Base-by-base conservation (phyloP, 2,113 vertebrate species). In the Amazona guildingii region DNA sequence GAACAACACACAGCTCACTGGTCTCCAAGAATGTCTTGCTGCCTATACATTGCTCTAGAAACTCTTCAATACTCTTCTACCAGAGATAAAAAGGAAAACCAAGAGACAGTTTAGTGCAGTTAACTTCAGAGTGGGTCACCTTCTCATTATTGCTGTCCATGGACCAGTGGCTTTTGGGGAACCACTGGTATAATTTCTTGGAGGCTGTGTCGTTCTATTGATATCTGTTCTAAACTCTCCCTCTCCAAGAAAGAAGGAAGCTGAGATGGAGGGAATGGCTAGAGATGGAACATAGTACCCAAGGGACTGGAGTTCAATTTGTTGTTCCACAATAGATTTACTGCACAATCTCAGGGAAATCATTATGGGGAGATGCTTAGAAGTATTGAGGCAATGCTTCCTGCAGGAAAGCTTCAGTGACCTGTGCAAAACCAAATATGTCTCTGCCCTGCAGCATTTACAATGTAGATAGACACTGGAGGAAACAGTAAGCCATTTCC, bases 341-440 rank as follows among this genome's bases (percentile, higher is more conserved):
- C 88, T 90, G 92, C 91, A 86, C 94, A 92, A 43, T 90, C 83
- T 94, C 86, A 54, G 41, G 69, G n/a, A 95, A 96, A 88, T 84
- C 88, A 66, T 88, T 84, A 52, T 1, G 3, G 83, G 41, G 83
- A 83, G 63, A 91, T 76, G 76, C 73, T 91, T 88, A 54, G 75
- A 96, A 76, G 29, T 90, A 96, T 7, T 55, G 46, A 81, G 79
- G 76, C 51, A 59, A 90, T 83, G 76, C 73, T 92, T 94, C 80
- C 85, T 88, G 55, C 77, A 72, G 69, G 61, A 95, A 93, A 49
- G 52, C 28, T 79, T 49, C 39, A 46, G 57, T 77, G 49, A 78
- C 72, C 37, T 44, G 28, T 37, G 62, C 31, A 76, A 80, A 74
- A 68, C 1, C 52, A 72, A 61, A 27, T 25, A 3, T 9, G 59